A percentile compares a stretch with the other conserved stretches of the same genome.
These are phyloP conservation scores for Marcusenius ussheri DNA, from an alignment of 2,113 vertebrate genomes.

Conservation along the genomic window DNA sequence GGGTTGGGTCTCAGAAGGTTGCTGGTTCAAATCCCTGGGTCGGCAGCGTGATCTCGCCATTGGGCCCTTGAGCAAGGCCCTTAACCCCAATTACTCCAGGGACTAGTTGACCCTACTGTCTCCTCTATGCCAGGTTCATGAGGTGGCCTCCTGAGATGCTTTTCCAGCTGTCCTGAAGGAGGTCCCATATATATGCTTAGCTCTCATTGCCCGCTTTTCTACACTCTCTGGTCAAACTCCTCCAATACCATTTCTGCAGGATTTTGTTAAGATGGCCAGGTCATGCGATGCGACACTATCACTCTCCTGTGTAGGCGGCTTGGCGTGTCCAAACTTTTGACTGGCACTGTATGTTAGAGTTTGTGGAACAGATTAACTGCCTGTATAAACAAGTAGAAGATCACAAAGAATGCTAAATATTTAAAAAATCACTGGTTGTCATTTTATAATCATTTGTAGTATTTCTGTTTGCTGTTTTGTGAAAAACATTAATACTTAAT, in stretches of 20 bases:
- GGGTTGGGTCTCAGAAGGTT: neutral
- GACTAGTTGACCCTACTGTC: neutral
- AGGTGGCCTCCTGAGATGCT: neutral
- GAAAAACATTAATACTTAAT: neutral
- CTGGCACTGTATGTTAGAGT: neutral
- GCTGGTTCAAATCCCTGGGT: neutral
- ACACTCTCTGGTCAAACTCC: no score
- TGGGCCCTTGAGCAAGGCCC: neutral
- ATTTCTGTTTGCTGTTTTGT: neutral
- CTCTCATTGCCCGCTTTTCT: neutral
- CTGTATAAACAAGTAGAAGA: neutral
- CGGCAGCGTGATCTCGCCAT: neutral
- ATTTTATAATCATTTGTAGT: neutral
- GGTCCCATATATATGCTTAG: neutral
- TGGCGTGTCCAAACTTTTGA: neutral
- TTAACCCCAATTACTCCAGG: neutral
- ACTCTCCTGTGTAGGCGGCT: neutral
- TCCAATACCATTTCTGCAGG: no score
- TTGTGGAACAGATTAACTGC: neutral
- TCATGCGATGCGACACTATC: neutral
- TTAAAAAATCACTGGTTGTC: neutral
- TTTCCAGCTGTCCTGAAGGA: neutral
- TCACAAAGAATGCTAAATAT: neutral
- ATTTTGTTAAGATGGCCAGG: neutral
- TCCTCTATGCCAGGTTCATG: neutral